Base-by-base conservation (phyloP, 1,140 invertebrate species). In the Apolygus lucorum region DNA sequence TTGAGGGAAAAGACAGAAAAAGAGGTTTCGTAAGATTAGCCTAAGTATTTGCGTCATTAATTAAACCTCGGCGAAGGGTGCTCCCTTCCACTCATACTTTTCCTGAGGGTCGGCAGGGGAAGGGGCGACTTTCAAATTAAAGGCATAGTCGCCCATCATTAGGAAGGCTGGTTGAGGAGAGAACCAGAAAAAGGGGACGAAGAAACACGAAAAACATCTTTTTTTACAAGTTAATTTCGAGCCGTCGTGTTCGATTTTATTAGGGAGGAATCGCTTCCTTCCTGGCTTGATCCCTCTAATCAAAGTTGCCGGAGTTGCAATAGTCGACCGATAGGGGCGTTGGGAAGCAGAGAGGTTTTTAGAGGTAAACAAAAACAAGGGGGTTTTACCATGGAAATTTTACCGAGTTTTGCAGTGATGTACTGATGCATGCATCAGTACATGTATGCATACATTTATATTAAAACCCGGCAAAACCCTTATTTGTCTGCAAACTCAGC, bases 201-300 rank as follows among this genome's bases (percentile, higher is more conserved):
- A 64, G 29, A 66, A 66, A 34, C 17, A 28, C 17, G 27, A 28
- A 66, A n/a, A 66, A 66, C 64, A 66, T 66, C 27, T 66, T 66
- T 66, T 66, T 66, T 66, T 66, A 28, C 64, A 66, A 66, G 64
- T 66, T 66, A 66, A 66, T 66, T 66, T 66, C 28, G 29, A 66
- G 17, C 64, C 64, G 8, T 59, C 64, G 64, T n/a, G 64, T 29
- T 25, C 17, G 64, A 66, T 66, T 66, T 66, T 66, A 66, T 66
- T 66, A 66, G 64, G 27, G 27, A 11, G 64, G 26, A 66, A 59
- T 59, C 54, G 22, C 54, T 66, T 66, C 64, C 64, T 66, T 66
- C 29, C 64, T 66, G 14, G 21, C 62, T 66, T 34, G 17, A 34
- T 28, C 29, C 64, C 14, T 29, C 27, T 66, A 66, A 66, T 66